Conservation (phyloP, 2,797 vertebrate genomes). For the Cynopterus sphinx region DNA sequence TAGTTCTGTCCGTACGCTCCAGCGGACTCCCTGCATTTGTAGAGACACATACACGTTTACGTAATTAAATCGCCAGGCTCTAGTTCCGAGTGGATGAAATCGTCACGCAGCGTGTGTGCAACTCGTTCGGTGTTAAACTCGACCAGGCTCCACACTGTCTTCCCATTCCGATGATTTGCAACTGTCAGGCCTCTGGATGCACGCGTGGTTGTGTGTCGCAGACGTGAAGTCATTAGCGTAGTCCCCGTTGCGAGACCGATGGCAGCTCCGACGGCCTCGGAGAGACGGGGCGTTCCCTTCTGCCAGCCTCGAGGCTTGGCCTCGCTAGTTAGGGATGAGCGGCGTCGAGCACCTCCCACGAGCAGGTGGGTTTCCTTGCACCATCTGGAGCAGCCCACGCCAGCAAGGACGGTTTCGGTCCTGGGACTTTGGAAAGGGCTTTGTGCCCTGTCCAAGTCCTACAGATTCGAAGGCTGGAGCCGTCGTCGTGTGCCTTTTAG, state of each 20-base stretch:
- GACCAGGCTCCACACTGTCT: not conserved
- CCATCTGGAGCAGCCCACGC: not conserved
- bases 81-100: not conserved
- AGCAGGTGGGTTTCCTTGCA: constrained; percentile 15
- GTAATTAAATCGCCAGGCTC: not conserved
- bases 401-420: constrained; percentile 26
- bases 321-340: constrained; percentile 46
- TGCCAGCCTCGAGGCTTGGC: not conserved
- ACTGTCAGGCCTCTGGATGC: not conserved
- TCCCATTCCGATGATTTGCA: not conserved
- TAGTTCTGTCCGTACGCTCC: constrained; percentile 13
- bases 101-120: not conserved
- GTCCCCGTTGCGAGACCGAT: not conserved
- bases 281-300: not conserved
- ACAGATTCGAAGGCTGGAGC: not conserved
- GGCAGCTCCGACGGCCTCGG: not conserved
- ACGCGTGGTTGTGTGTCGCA: not conserved
- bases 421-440: not conserved
- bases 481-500: not conserved
- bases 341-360: not conserved
- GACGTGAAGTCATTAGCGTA: not conserved
- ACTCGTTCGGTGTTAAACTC: not conserved
- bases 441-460: not conserved
- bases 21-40: not conserved
- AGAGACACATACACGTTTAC: not conserved